Evolutionary conservation across 2,797 vertebrate species (phyloP).

Genomic region (Passerculus sandwichensis): DNA sequence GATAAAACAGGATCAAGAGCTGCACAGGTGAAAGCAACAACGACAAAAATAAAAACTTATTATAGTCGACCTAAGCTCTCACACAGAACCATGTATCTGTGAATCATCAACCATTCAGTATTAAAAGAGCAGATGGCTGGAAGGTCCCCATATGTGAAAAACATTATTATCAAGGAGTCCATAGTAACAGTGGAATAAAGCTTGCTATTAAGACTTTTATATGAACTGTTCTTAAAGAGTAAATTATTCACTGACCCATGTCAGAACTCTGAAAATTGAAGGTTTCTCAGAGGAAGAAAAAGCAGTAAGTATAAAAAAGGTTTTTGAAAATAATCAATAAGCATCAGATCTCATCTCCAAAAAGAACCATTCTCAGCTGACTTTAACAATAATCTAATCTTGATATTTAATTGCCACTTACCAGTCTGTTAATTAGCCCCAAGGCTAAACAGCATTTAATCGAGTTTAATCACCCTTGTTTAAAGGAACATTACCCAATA

Average conservation of each 20-base stretch:
- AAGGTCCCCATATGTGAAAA: conserved; percentile 40
- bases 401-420: conserved; percentile 8
- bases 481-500: conserved; percentile 2
- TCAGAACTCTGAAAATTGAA: background rate
- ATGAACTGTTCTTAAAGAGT: background rate
- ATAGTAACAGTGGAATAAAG: conserved; percentile 33
- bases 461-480: background rate
- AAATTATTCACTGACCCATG: background rate
- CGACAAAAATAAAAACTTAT: conserved; percentile 38
- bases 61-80: background rate
- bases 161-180: background rate
- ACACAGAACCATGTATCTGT: conserved; percentile 13
- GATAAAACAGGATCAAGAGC: conserved; percentile 57
- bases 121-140: conserved; percentile 41
- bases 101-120: conserved; percentile 56
- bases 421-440: background rate
- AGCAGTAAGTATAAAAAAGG: background rate
- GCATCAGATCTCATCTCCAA: background rate
- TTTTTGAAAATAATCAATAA: background rate
- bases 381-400: conserved; percentile 19
- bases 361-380: background rate
- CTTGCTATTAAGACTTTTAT: background rate
- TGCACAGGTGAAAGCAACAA: conserved; percentile 63
- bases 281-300: background rate
- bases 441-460: background rate